phyloP scores from a whole-genome alignment of 35 echinoderm and acorn worm species.

The Heliocidaris tuberculata region DNA sequence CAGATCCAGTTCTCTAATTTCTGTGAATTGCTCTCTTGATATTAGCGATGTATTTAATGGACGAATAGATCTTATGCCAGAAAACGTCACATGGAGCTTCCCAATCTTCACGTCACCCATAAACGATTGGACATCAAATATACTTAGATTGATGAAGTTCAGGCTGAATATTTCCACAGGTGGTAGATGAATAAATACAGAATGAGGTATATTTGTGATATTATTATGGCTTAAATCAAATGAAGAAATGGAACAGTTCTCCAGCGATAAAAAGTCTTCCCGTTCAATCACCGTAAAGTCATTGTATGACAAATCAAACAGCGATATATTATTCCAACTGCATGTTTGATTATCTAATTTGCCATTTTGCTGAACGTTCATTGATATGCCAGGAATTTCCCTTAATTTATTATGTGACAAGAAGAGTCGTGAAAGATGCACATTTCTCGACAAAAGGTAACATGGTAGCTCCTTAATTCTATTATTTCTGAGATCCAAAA shows the following conservation, averaged over 20 bases:
- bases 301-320: neutral
- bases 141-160: neutral
- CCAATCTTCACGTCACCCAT: neutral
- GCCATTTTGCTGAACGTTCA: neutral
- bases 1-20: neutral
- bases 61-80: neutral
- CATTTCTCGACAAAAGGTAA: neutral
- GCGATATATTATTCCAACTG: neutral
- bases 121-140: neutral
- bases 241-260: neutral
- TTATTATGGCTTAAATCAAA: neutral
- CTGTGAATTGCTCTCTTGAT: neutral
- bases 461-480: neutral
- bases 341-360: neutral
- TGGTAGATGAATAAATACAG: neutral
- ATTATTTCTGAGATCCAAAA: neutral
- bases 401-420: neutral
- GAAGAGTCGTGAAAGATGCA: neutral
- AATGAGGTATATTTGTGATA: neutral
- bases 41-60: neutral
- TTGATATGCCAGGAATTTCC: neutral
- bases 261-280: neutral
- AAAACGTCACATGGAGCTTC: neutral
- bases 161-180: neutral
- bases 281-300: neutral